Evolutionary conservation across 1,140 invertebrate species (phyloP).

Genomic region (Dufourea novaeangliae): DNA sequence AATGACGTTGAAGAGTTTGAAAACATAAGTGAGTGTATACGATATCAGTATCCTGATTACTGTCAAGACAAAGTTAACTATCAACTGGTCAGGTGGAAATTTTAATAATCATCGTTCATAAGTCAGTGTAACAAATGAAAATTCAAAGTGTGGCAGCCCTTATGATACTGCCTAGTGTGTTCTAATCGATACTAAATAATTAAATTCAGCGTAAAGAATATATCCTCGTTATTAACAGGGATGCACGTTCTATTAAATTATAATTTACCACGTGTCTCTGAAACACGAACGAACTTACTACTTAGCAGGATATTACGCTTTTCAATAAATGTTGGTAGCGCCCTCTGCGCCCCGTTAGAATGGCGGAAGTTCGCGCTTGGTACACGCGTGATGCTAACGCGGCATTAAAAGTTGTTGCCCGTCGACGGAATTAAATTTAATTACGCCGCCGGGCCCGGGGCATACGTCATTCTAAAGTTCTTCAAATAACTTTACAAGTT

Average conservation of each 20-base stretch:
- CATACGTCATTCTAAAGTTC: constrained; percentile 40
- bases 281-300: not conserved
- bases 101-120: too few species aligned
- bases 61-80: too few species aligned
- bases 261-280: not conserved
- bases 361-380: not conserved
- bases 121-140: too few species aligned
- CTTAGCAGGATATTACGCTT: not conserved
- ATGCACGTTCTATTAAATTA: not conserved
- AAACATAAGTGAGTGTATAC: too few species aligned
- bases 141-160: too few species aligned
- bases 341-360: not conserved
- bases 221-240: not conserved
- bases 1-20: too few species aligned
- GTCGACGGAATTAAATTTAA: constrained; percentile 41
- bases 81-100: too few species aligned
- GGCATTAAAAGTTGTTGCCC: constrained; percentile 36
- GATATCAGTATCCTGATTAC: too few species aligned
- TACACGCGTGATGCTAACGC: constrained; percentile 27
- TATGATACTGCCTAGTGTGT: too few species aligned
- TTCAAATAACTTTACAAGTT: constrained; percentile 42
- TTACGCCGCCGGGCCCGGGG: constrained; percentile 9
- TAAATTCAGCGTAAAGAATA: too few species aligned
- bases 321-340: not conserved
- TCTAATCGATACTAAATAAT: too few species aligned